Conservation (phyloP, 2,888 invertebrate genomes). For the Panopea generosa region DNA sequence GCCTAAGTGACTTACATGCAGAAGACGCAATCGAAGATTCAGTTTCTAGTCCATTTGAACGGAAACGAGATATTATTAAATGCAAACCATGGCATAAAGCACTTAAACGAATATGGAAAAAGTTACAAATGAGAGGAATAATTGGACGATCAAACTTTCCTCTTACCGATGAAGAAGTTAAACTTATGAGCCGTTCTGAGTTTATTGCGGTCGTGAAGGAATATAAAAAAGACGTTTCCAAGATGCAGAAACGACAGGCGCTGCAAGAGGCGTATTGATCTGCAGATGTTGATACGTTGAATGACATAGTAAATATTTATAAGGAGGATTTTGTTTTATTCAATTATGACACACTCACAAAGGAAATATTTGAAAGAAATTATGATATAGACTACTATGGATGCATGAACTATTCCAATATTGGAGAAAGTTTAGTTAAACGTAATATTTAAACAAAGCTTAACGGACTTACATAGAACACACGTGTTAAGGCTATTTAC, state of each 20-base stretch:
- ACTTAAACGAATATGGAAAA: slow-evolving; percentile 48
- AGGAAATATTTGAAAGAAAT: no score
- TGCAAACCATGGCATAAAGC: slow-evolving; percentile 51
- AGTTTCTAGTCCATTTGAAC: slow-evolving; percentile 29
- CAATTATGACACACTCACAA: no score
- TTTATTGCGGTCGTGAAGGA: slow-evolving; percentile 26
- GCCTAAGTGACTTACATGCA: slow-evolving; percentile 24
- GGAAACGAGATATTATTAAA: slow-evolving; percentile 24
- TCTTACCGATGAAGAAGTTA: slow-evolving; percentile 27
- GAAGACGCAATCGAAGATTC: slow-evolving; percentile 51
- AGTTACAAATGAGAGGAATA: slow-evolving; percentile 51
- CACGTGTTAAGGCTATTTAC: no score
- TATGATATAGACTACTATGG: no score
- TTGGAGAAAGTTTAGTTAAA: no score
- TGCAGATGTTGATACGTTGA: no score
- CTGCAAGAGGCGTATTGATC: slow-evolving; percentile 23
- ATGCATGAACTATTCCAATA: no score
- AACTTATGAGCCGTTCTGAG: slow-evolving; percentile 7
- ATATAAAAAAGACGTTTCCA: no score
- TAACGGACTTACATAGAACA: no score
- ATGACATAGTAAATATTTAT: no score
- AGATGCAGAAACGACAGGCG: slow-evolving; percentile 17
- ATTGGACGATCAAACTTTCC: slow-evolving; percentile 35
- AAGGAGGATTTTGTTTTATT: no score
- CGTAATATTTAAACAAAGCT: no score